Percentiles rank a stretch among this genome's conserved stretches.
These are phyloP conservation scores for Gibbula magus DNA, from an alignment of 2,888 invertebrate genomes.

Conservation along the genomic window DNA sequence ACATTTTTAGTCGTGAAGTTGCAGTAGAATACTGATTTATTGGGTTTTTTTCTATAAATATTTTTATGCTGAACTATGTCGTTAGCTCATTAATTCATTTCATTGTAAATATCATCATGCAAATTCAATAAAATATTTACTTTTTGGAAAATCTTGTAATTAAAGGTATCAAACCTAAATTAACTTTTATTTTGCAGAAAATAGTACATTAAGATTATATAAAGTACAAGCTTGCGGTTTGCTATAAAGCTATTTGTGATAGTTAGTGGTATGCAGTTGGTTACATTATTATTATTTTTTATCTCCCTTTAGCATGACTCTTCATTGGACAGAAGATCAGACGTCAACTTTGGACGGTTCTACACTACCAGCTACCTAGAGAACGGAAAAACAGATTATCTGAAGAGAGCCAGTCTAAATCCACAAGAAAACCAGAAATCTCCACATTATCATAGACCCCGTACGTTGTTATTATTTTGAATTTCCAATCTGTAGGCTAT, in stretches of 20 bases:
- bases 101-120: background rate
- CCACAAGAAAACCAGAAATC: slow-evolving; percentile 41
- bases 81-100: background rate
- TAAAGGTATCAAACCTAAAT: too few relatives aligned
- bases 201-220: too few relatives aligned
- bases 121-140: background rate
- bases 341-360: slow-evolving; percentile 68
- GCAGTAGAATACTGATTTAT: too few relatives aligned
- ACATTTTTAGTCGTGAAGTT: too few relatives aligned
- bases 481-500: too few relatives aligned
- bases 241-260: too few relatives aligned
- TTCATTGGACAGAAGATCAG: slow-evolving; percentile 47
- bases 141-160: background rate
- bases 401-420: slow-evolving; percentile 48
- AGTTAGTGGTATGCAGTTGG: background rate
- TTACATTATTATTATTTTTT: background rate
- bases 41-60: background rate
- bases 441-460: slow-evolving; percentile 65
- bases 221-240: too few relatives aligned
- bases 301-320: slow-evolving; percentile 55
- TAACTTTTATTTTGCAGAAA: too few relatives aligned
- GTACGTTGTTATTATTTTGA: slow-evolving; percentile 37
- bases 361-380: slow-evolving; percentile 68
- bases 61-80: background rate
- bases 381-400: slow-evolving; percentile 52